These are phyloP conservation scores for Olivierus martensii DNA, from an alignment of 1,140 invertebrate genomes.

Conservation along the genomic window DNA sequence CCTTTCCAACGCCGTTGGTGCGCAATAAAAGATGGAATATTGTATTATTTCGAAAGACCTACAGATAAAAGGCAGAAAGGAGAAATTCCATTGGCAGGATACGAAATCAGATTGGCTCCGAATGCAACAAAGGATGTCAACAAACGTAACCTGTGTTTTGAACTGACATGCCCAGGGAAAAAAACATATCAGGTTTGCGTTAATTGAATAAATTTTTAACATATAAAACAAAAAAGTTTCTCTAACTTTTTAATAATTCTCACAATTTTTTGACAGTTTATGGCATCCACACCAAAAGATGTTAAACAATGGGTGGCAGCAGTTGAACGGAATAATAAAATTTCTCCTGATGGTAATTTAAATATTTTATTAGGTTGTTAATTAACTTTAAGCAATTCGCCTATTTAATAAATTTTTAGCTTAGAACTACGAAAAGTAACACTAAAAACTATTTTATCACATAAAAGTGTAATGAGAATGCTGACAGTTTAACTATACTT, in stretches of 20 bases:
- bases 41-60: slow-evolving; percentile 15
- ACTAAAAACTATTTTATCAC: no score
- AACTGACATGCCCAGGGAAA: slow-evolving; percentile 14
- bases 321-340: slow-evolving; percentile 9
- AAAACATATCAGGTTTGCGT: slow-evolving; percentile 12
- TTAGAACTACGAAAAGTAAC: no score
- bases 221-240: no score
- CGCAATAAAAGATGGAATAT: slow-evolving; percentile 13
- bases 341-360: neutral
- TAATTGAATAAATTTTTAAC: neutral
- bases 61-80: slow-evolving; percentile 14
- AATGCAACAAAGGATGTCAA: slow-evolving; percentile 10
- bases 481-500: no score
- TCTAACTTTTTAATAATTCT: no score
- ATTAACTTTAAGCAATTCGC: no score
- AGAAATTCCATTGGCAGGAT: slow-evolving; percentile 9
- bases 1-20: slow-evolving; percentile 16
- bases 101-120: slow-evolving; percentile 6
- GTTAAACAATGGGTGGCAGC: slow-evolving; percentile 14
- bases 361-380: no score
- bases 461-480: no score
- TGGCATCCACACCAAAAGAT: slow-evolving; percentile 11
- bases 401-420: no score
- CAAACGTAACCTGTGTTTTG: slow-evolving; percentile 12
- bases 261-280: slow-evolving; percentile 10